Base-by-base conservation (phyloP, 2,888 invertebrate genomes). In the Sinopyrophorus schimmeli region DNA sequence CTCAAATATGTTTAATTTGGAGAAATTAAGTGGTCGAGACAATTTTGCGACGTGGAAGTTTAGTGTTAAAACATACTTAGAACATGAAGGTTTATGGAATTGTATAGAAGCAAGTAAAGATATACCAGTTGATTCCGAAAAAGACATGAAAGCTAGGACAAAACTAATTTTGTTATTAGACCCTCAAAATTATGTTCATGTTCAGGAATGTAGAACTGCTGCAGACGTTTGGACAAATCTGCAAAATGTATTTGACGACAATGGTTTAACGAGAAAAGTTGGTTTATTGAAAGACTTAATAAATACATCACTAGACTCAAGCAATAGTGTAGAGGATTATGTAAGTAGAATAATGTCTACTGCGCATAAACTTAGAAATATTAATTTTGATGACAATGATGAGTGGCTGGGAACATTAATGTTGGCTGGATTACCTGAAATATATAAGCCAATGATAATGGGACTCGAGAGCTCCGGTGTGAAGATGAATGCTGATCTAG, bases 361-460 rank as follows among this genome's bases (percentile, higher is more conserved):
- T 9, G 60, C 64, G 0, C 58, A 67, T 11, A 62, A 65, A 50
- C 35, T 66, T 7, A 57, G 44, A 5, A 56, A 38, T 5, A 55
- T 64, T 3, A 57, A 60, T 5, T 56, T 66, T 15, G 53, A 61
- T 18, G 47, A 64, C 5, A 24, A 34, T 5, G 62, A 66, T 10
- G 58, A 63, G 47, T 67, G 64, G 62, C 39, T 68, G 3, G 65
- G 61, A 4, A 58, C 63, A 2, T 43, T 69, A 3, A 44, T 68
- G 27, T 43, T 68, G 7, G 61, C 64, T 7, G 62, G 63, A 14
- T 32, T 66, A 7, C 59, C 63, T 4, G 61, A 65, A n/a, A 39
- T 55, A 14, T 64, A 61, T 35, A 47, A 51, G 12, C 65, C 65
- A 3, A 64, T 68, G 62, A 61, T 67, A 16, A 61, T 63, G 57